Evolutionary conservation across 2,113 vertebrate species (phyloP).

Genomic region (Microcebus lehilahytsara): DNA sequence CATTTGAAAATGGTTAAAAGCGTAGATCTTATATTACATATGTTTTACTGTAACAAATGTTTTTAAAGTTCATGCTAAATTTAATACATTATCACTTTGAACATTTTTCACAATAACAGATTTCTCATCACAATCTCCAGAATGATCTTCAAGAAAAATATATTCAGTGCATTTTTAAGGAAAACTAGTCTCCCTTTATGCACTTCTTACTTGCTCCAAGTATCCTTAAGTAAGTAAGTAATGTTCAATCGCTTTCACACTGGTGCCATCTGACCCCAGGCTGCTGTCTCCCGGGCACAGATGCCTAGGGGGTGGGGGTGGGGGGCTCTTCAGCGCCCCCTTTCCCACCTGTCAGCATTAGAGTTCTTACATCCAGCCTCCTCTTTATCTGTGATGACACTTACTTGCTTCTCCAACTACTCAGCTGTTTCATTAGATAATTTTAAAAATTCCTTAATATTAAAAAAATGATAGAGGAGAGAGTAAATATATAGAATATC

Average conservation of each 20-base stretch:
- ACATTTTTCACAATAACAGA: background rate
- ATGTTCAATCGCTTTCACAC: background rate
- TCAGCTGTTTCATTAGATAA: background rate
- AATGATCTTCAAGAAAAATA: background rate
- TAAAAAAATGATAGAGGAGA: background rate
- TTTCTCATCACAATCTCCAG: background rate
- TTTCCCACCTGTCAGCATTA: too few relatives aligned
- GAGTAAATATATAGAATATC: background rate
- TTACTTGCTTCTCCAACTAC: background rate
- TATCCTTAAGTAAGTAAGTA: background rate
- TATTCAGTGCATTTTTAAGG: too few relatives aligned
- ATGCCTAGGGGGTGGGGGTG: too few relatives aligned
- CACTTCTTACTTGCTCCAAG: background rate
- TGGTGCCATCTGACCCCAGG: background rate
- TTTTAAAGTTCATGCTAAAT: background rate
- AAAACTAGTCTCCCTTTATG: background rate
- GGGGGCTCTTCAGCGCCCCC: background rate
- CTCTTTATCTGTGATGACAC: too few relatives aligned
- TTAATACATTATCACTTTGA: background rate
- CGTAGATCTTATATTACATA: background rate
- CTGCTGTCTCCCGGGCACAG: background rate
- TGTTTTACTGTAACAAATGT: background rate
- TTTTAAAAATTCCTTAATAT: background rate
- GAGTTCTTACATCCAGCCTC: background rate
- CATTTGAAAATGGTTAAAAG: background rate